These are phyloP conservation scores for Sarotherodon lohbergeri DNA, from an alignment of 2,113 vertebrate species.

Conservation along the genomic window DNA sequence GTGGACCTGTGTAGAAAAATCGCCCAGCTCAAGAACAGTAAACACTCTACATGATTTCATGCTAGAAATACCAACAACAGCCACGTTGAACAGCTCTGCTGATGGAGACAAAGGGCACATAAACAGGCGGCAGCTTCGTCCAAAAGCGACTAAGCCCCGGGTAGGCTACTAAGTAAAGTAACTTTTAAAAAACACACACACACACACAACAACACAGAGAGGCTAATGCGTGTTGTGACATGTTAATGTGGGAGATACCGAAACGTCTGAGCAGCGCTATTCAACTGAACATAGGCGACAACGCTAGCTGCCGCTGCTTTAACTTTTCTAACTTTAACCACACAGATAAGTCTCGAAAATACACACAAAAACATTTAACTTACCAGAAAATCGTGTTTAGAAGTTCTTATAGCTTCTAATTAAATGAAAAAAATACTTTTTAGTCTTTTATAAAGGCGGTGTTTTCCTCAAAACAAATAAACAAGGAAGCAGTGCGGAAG, in stretches of 20 bases:
- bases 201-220: neutral
- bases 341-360: neutral
- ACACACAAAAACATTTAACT: neutral
- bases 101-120: neutral
- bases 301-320: neutral
- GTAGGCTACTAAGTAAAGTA: too few species aligned
- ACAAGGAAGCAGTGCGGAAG: conserved; percentile 61
- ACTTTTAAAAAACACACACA: neutral
- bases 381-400: neutral
- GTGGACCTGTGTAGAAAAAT: neutral
- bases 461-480: conserved; percentile 37
- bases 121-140: neutral
- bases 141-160: neutral
- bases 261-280: neutral
- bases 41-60: neutral
- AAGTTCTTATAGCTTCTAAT: neutral
- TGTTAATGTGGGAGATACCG: neutral
- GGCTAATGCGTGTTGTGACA: neutral
- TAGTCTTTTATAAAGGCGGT: neutral
- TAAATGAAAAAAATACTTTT: neutral
- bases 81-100: conserved; percentile 20
- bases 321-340: neutral
- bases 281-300: neutral
- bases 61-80: conserved; percentile 6
- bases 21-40: neutral